Evolutionary conservation across 2,888 invertebrate species (phyloP), one percentile per base, ranked within the genome.

Genomic region (Melinopterus prodromus): DNA sequence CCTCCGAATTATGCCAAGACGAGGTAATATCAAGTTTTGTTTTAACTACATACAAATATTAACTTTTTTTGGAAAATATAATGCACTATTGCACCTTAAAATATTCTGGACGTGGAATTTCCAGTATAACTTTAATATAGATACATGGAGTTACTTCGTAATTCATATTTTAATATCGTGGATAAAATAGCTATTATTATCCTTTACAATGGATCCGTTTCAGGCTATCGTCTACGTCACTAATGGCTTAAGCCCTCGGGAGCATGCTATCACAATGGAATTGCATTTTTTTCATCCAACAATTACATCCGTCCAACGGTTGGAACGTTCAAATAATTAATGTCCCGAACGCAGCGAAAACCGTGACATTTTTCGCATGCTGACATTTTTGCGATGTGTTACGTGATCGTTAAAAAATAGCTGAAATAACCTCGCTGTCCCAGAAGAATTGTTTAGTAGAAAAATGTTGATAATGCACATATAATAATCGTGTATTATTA

Each of bases 301-400:
- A 53, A 4, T 53, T 53, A 53, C 53, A 53, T 53, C 53, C 12
- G 53, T 53, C 53, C 53, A 53, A 53, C 53, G 53, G 53, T 26
- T 26, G 26, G 26, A 26, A 26, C 26, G 26, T 26, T 26, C 26
- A 53, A 53, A 53, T 53, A 53, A 53, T 53, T 53, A 53, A 53
- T 53, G 53, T 53, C 53, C 53, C 53, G 53, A 53, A 53, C 53
- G 53, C 53, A 9, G 53, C 53, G 12, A 53, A 53, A 7, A 7
- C 53, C 53, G 53, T 53, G 53, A 53, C 53, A 53, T 53, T 53
- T 53, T 53, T 53, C 53, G 53, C 53, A 53, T 53, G 53, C 53
- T 53, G 53, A 53, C 53, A 53, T 53, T 53, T 53, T 53, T 53
- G 53, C 53, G 53, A 53, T 53, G 53, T 53, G 53, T 53, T 53